A percentile compares a stretch with the other conserved stretches of the same genome.
Evolutionary conservation across 2,797 vertebrate species (phyloP).

Genomic region (Aeoliscus strigatus): DNA sequence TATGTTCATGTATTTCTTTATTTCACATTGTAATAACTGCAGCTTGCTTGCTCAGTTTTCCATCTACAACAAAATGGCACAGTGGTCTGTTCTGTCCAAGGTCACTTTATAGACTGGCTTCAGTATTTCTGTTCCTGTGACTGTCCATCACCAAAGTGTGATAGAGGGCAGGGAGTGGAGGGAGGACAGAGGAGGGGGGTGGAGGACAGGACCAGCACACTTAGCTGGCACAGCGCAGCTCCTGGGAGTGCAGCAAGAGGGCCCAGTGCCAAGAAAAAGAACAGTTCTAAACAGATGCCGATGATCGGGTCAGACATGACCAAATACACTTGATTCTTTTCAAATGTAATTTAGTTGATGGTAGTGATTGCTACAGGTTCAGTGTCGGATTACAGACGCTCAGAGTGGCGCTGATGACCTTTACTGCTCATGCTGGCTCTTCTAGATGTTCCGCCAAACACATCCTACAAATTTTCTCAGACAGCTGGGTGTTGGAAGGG

Average conservation of each 20-base stretch:
- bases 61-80: conserved; percentile 7
- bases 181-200: conserved; percentile 13
- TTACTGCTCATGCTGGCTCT: conserved; percentile 57
- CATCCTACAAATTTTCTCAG: conserved; percentile 62
- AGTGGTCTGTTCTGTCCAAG: conserved; percentile 34
- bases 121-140: conserved; percentile 37
- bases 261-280: conserved; percentile 68
- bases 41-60: conserved; percentile 14
- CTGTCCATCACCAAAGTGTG: conserved; percentile 21
- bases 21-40: conserved; percentile 1
- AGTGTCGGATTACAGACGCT: conserved; percentile 52
- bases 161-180: conserved; percentile 13
- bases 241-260: conserved; percentile 62
- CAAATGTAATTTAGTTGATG: conserved; percentile 77
- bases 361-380: conserved; percentile 56
- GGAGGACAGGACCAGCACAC: conserved; percentile 37
- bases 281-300: conserved; percentile 63
- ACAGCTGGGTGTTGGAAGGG: conserved; percentile 64
- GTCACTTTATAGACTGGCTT: conserved; percentile 34
- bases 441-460: conserved; percentile 56
- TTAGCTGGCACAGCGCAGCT: conserved; percentile 63
- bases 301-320: conserved; percentile 44
- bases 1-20: too few species aligned
- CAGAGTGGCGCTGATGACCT: conserved; percentile 60
- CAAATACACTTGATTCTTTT: conserved; percentile 72